Conservation (phyloP, 2,888 invertebrate species). For the Euzetes globulus region DNA sequence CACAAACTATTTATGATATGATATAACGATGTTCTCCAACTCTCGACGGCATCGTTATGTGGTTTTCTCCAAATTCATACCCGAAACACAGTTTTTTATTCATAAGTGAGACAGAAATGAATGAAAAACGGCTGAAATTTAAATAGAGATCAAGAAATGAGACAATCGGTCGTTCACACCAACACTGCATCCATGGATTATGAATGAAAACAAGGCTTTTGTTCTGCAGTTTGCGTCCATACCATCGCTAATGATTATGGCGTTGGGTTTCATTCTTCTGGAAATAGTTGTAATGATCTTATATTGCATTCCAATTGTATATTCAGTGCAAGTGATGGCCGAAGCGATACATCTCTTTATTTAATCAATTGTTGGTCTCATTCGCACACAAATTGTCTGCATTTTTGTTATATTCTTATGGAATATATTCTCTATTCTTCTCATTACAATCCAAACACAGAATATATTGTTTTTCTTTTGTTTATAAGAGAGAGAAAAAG, state of each 20-base stretch:
- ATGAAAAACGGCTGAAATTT: not conserved
- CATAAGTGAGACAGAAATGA: not conserved
- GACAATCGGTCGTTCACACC: no score
- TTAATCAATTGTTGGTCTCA: slow-evolving; percentile 18
- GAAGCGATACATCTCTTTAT: not conserved
- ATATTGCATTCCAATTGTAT: slow-evolving; percentile 6
- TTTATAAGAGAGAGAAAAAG: not conserved
- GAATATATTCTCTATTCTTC: not conserved
- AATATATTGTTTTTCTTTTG: slow-evolving; percentile 22
- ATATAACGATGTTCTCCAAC: slow-evolving; percentile 10
- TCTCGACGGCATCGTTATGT: slow-evolving; percentile 17
- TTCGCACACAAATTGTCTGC: not conserved
- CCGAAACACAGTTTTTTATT: slow-evolving; percentile 9
- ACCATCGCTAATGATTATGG: not conserved
- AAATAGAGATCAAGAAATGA: not conserved
- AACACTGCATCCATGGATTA: no score
- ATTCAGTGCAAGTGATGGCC: not conserved
- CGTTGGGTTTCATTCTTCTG: not conserved
- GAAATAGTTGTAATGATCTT: not conserved
- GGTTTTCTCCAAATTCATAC: slow-evolving; percentile 6
- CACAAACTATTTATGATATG: slow-evolving; percentile 18
- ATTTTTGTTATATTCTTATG: not conserved
- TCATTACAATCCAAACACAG: not conserved
- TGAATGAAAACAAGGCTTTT: no score
- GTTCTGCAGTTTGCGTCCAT: not conserved